Evolutionary conservation across 2,888 invertebrate species (phyloP), one percentile per base, ranked within the genome.

Genomic region (Drosophila setosimentum): DNA sequence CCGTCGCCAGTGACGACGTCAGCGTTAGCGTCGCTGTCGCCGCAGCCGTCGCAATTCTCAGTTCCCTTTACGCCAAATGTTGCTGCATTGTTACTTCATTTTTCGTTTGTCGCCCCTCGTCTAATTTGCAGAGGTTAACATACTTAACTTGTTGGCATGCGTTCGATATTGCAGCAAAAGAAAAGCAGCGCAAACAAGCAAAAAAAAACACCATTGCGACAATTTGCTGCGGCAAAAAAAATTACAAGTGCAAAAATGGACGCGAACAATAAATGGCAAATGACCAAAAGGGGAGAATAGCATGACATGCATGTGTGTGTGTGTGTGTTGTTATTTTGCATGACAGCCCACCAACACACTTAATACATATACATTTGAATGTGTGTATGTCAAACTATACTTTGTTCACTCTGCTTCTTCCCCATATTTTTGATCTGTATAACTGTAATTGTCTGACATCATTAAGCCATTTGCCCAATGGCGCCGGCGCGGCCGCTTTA

Each of bases 91-190:
- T 83, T 86, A 86, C 86, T 88, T 83, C 77, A 86, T 85, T 85
- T 73, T 73, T 49, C 33, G 49, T 35, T 37, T 21, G 24, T 13
- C 30, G 53, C 29, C 64, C 51, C 68, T 59, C 73, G 74, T 80
- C 85, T 85, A 87, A 82, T 85, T 85, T 83, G 60, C 85, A 76
- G 80, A 83, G 85, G 87, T 85, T 87, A 87, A 85, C 85, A 87
- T 85, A 80, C 83, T 84, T 84, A 85, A 85, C 85, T 85, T 87
- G 85, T 85, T 85, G 87, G 87, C 88, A 87, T 87, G 87, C 84
- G 88, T 85, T 85, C 40, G 80, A 65, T 77, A 70, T 67, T 87
- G 84, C 84, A 82, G 65, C 84, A 82, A 80, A 80, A 73, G 68
- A 68, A 78, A 72, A 70, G 65, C 18, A 64, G 60, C 55, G 60